A percentile compares a stretch with the other conserved stretches of the same genome.
Conservation (phyloP, 2,888 invertebrate species). For the Strigamia transsilvanica region DNA sequence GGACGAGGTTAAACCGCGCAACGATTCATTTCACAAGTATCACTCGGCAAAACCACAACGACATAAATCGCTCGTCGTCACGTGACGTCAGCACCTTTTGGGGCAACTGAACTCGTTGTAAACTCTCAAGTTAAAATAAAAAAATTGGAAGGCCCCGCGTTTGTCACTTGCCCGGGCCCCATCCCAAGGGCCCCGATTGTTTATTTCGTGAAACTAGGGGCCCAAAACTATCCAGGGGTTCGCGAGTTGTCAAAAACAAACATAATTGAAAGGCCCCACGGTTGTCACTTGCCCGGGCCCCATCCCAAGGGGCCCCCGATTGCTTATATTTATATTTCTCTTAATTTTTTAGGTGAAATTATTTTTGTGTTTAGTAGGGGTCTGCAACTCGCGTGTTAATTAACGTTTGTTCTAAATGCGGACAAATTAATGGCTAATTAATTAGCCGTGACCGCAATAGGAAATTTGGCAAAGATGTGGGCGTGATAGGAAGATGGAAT, state of each 20-base stretch:
- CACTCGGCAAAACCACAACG: background rate
- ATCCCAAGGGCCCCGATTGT: too few relatives aligned
- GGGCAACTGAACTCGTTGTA: background rate
- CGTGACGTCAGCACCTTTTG: background rate
- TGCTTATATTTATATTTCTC: too few relatives aligned
- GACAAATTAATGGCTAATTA: slow-evolving; percentile 28
- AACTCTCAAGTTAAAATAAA: background rate
- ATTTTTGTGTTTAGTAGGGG: too few relatives aligned
- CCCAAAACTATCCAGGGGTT: too few relatives aligned
- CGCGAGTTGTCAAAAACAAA: too few relatives aligned
- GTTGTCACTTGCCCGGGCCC: too few relatives aligned
- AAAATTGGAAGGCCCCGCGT: too few relatives aligned
- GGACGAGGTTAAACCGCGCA: background rate
- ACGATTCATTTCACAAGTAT: background rate
- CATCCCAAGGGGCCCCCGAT: too few relatives aligned
- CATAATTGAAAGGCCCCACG: too few relatives aligned
- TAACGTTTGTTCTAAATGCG: background rate
- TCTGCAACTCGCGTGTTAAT: background rate
- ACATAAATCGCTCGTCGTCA: slow-evolving; percentile 14
- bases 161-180: too few relatives aligned
- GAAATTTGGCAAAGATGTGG: background rate
- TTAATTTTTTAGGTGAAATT: too few relatives aligned
- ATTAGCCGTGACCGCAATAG: slow-evolving; percentile 17
- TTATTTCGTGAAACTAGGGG: too few relatives aligned
- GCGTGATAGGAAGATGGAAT: slow-evolving; percentile 28